phyloP scores from a whole-genome alignment of 2,113 vertebrate genomes.

The Ciconia boyciana region DNA sequence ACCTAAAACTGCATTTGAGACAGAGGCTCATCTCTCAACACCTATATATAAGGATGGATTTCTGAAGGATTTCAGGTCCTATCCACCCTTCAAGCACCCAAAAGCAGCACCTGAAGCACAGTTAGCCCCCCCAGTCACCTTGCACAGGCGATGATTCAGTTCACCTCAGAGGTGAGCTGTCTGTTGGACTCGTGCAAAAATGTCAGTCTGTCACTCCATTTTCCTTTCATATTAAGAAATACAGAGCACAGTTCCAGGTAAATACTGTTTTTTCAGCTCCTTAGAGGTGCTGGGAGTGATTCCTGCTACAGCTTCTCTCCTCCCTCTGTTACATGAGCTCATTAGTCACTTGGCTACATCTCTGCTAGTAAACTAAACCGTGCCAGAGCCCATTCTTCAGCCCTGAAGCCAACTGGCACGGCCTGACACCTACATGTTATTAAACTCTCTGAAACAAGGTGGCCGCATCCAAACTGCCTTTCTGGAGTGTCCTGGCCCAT shows the following conservation, averaged over 20 bases:
- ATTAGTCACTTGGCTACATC: slow-evolving; percentile 9
- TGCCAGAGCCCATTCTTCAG: slow-evolving; percentile 45
- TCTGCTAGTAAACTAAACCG: background rate
- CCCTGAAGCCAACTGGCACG: slow-evolving; percentile 26
- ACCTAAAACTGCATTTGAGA: background rate
- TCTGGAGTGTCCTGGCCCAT: background rate
- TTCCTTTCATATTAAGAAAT: background rate
- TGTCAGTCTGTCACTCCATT: background rate
- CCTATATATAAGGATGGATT: background rate
- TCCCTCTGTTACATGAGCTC: slow-evolving; percentile 1
- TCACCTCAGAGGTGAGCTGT: background rate
- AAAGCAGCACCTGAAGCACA: background rate
- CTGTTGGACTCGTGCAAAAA: background rate
- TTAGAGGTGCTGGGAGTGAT: background rate
- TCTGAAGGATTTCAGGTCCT: background rate
- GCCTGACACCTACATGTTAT: background rate
- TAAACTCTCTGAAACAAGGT: slow-evolving; percentile 18
- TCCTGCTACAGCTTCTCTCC: background rate
- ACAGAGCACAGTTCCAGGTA: background rate
- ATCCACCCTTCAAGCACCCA: background rate
- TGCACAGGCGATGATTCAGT: background rate
- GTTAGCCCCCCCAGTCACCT: background rate
- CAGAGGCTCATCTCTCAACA: background rate
- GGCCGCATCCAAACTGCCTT: background rate
- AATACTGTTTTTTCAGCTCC: background rate